Evolutionary conservation across 2,113 vertebrate genomes (phyloP).

Genomic region (Spermophilus dauricus): DNA sequence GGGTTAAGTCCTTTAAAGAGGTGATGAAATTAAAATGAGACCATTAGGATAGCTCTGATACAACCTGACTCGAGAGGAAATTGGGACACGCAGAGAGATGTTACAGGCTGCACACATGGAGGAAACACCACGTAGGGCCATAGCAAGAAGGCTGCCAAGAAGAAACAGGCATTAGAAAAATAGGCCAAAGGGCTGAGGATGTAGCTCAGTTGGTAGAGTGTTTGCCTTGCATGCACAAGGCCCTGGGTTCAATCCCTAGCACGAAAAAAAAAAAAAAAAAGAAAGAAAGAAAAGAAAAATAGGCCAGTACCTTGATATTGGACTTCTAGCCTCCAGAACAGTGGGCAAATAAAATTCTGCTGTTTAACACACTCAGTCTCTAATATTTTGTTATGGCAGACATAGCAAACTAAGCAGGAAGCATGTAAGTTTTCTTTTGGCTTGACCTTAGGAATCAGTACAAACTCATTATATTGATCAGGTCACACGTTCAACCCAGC

Average conservation of each 20-base stretch:
- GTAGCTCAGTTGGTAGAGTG: too few relatives aligned
- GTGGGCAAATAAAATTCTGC: not conserved
- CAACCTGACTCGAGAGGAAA: not conserved
- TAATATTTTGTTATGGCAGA: not conserved
- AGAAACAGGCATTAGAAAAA: not conserved
- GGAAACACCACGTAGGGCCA: not conserved
- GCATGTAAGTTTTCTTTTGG: not conserved
- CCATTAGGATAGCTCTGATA: not conserved
- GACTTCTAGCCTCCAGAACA: not conserved
- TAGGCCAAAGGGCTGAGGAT: too few relatives aligned
- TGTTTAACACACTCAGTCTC: too few relatives aligned
- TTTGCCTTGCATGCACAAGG: too few relatives aligned
- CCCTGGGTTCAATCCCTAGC: too few relatives aligned
- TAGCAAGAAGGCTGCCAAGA: not conserved
- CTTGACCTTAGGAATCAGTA: not conserved
- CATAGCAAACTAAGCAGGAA: not conserved
- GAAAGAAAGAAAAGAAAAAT: not conserved
- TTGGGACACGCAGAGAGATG: not conserved
- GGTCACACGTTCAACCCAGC: not conserved
- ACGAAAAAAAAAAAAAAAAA: too few relatives aligned
- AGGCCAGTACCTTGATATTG: not conserved
- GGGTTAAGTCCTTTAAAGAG: not conserved
- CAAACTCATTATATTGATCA: not conserved
- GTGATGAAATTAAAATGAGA: not conserved
- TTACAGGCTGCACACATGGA: rapidly evolving